Evolutionary conservation across 2,888 invertebrate species (phyloP), one percentile per base, ranked within the genome.

Genomic region (Atrina japonica): DNA sequence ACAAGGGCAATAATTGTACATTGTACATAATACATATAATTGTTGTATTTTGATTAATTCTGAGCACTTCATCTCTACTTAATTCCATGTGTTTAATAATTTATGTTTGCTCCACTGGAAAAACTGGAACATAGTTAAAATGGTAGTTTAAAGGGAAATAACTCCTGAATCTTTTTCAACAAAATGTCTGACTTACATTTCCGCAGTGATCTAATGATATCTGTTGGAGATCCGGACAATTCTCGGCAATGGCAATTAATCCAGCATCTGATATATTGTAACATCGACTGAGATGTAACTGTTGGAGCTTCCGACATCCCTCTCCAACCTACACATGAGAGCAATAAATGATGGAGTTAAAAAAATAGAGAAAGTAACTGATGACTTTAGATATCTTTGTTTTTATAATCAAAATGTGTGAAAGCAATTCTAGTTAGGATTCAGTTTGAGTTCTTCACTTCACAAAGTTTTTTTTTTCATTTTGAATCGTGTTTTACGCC

Each of bases 231-330:
- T 56, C 56, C 5, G 75, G 83, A 71, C 85, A 86, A 18, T 77
- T 71, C 9, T 63, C 56, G 3, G 84, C 81, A 1, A 85, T 50
- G 0, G 66, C 63, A n/a, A 68, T 50, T 27, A 86, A 64, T 7
- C 84, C 82, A 3, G 50, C 53, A 64, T 85, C 82, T 5, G 83
- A 77, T 18, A 86, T 66, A 16, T 75, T 73, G 21, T 58, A 11
- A 58, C 85, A 86, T 59, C 83, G 81, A 70, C 83, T 82, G 7
- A 86, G 67, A 41, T 80, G 76, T n/a, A 86, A 63, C 23, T 70
- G 49, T 45, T 73, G 53, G 25, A 86, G 65, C 30, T 76, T 55
- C 2, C 66, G 77, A 73, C 85, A 86, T 0, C 82, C 82, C 40
- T 66, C 65, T n/a, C 78, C 71, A 23, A 86, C 72, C 86, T 86